These are phyloP conservation scores for Ginglymostoma cirratum DNA, from an alignment of 2,113 vertebrate genomes.

Conservation along the genomic window DNA sequence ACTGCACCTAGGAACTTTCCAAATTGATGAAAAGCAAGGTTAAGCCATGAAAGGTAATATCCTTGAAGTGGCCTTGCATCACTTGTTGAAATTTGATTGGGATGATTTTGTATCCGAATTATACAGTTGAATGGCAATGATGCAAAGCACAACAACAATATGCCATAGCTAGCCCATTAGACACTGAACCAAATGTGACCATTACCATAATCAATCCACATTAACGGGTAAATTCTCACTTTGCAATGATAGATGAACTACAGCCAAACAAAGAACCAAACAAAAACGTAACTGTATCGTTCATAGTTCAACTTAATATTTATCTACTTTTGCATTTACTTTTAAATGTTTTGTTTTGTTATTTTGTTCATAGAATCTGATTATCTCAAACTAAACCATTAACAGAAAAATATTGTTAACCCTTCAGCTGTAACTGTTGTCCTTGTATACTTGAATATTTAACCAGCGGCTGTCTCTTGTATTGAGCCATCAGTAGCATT, in stretches of 20 bases:
- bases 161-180: neutral
- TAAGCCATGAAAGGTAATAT: neutral
- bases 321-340: neutral
- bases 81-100: neutral
- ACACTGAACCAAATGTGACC: neutral
- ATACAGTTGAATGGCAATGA: neutral
- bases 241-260: neutral
- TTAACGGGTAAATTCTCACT: neutral
- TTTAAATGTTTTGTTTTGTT: neutral
- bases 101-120: neutral
- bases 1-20: neutral
- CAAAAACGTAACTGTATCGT: neutral
- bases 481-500: neutral
- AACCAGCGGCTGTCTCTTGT: neutral
- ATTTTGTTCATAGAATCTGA: neutral
- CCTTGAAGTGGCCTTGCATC: neutral
- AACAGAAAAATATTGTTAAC: neutral
- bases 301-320: neutral
- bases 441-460: neutral
- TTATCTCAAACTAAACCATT: neutral
- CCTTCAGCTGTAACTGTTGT: neutral
- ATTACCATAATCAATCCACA: neutral
- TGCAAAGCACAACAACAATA: neutral
- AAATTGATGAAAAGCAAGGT: neutral
- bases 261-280: neutral